Conservation (phyloP, 2,797 vertebrate genomes). For the Monodelphis domestica region DNA sequence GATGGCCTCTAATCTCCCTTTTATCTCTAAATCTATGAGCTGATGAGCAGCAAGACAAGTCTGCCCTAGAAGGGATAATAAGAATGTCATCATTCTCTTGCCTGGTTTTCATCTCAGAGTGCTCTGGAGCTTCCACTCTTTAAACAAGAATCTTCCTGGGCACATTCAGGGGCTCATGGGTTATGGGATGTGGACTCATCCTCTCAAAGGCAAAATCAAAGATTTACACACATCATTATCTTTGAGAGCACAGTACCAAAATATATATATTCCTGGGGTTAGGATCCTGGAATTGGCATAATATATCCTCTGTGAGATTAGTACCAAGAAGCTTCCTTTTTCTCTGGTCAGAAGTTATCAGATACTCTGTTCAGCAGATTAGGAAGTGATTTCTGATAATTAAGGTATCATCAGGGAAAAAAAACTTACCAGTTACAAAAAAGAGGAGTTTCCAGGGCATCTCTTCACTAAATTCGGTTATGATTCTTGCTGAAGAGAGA, state of each 20-base stretch:
- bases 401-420: neutral
- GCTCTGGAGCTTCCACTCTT: neutral
- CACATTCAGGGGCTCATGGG: neutral
- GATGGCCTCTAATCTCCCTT: neutral
- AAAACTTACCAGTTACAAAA: slow-evolving; percentile 70
- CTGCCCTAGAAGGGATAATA: neutral
- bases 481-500: neutral
- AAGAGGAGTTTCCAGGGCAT: slow-evolving; percentile 77
- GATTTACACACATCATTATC: neutral
- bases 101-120: neutral
- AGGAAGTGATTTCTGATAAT: neutral
- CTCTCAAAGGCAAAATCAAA: neutral
- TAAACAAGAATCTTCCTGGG: neutral
- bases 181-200: neutral
- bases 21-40: neutral
- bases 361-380: neutral
- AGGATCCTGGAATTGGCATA: neutral
- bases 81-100: neutral
- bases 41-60: neutral
- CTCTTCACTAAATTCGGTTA: neutral
- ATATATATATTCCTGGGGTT: neutral
- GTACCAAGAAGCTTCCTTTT: neutral
- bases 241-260: neutral
- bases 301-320: neutral
- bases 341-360: neutral